Base-by-base conservation (phyloP, 2,888 invertebrate species). In the Steinernema scapterisci region DNA sequence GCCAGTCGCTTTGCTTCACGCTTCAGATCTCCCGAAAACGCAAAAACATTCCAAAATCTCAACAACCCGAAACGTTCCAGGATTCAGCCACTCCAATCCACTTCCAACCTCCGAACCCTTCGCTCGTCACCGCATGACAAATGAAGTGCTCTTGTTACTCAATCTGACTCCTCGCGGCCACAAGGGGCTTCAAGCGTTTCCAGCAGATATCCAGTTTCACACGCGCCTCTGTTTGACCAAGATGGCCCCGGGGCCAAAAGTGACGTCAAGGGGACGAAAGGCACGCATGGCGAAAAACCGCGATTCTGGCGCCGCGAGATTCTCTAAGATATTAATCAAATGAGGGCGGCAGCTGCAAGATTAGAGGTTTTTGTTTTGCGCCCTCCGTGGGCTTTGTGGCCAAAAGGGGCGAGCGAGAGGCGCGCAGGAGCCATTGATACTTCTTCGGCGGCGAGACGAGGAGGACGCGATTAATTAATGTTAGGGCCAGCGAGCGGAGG, bases 331-430 rank as follows among this genome's bases (percentile, higher is more conserved):
- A 63, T 63, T 63, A 63, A 63, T 63, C 63, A 63, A 63, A 63
- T 63, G 63, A 63, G 63, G 25, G 31, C 63, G 63, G 11, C 63
- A 63, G 63, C 63, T 63, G 63, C 63, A 38, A 63, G 63, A 63
- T 63, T 63, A 63, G 63, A 63, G 63, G 31, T 63, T 63, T 54
- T 63, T 63, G 63, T 63, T 63, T 16, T 63, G 5, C 31, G 63
- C 31, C n/a, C n/a, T n/a, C n/a, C n/a, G n/a, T n/a, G n/a, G n/a
- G n/a, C n/a, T n/a, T n/a, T n/a, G n/a, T 19, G 19, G 5, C 48
- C 52, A 38, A 63, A 31, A 63, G 63, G 31, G 38, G 63, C 16
- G 63, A 25, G 63, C 63, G 48, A 16, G 48, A 48, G 48, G 19
- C 48, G 48, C 16, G 13, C 6, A 19, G n/a, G 48, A 48, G 38